Base-by-base conservation (phyloP, 92 coral and sea anemone genomes). In the Metridium senile region DNA sequence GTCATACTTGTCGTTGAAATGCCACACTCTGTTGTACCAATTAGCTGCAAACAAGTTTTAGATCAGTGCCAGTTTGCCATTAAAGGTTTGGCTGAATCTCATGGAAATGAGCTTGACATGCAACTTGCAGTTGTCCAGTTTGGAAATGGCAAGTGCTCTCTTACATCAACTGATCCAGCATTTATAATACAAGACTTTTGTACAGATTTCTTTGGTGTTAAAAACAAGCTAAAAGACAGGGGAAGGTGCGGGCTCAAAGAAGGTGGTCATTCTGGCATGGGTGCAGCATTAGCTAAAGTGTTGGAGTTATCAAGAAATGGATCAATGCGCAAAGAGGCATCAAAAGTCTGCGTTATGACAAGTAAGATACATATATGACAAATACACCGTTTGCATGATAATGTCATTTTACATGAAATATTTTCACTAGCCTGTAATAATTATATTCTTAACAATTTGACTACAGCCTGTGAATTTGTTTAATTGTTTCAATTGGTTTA, bases 181-280 rank as follows among this genome's bases (percentile, higher is more conserved):
- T 54, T 52, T 27, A 1, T 26, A 25, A 1, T 2, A 3, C 76
- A 72, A 72, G 52, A n/a, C 9, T 54, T 72, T 22, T 52, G 49
- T 18, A 26, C 27, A 30, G 61, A 72, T 2, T 39, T 39, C 8
- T 30, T 53, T 72, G 76, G 52, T 32, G 26, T 72, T 18, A 27
- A 1, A 20, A 23, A 64, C 32, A 33, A 54, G 59, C 25, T 72
- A 4, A 72, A 72, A 26, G 26, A 54, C 27, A 1, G 1, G 7
- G 51, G 13, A 13, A n/a, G 28, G 33, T 26, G 52, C 31, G 65
- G 74, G 35, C 51, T 33, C 20, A 27, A 22, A 1, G 32, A 22
- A 22, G 28, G 51, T 21, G 76, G 76, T 0, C 11, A 49, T 39
- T 72, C 64, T 54, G 76, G 76, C 1, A 56, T 72, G 27, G 76